These are phyloP conservation scores for Sebastes taczanowskii DNA, from an alignment of 2,797 vertebrate species.

Conservation along the genomic window DNA sequence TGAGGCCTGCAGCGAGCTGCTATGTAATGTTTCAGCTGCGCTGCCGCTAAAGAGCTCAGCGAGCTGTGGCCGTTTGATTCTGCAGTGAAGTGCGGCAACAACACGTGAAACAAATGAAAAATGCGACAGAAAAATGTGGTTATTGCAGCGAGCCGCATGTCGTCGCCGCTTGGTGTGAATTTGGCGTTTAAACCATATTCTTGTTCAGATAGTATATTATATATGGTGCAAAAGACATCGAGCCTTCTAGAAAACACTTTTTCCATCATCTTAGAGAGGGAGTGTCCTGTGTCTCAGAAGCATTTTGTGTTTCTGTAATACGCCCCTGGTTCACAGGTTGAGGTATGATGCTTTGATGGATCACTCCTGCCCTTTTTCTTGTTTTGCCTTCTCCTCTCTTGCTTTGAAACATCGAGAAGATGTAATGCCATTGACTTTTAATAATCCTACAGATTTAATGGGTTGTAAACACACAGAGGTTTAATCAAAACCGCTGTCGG, in stretches of 20 bases:
- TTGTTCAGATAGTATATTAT: background rate
- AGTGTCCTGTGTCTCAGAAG: constrained; percentile 5
- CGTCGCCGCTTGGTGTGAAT: no score
- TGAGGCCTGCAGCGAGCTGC: no score
- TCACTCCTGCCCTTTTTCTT: constrained; percentile 29
- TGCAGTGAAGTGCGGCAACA: no score
- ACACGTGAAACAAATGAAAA: no score
- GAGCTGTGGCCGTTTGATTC: no score
- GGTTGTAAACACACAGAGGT: constrained; percentile 56
- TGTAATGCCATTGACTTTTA: constrained; percentile 50
- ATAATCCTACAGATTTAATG: constrained; percentile 63
- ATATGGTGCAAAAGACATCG: background rate
- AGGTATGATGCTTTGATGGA: constrained; percentile 42
- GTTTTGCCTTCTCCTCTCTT: constrained; percentile 2
- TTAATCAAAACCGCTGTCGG: constrained; percentile 61
- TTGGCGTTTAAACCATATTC: background rate
- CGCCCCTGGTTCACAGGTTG: constrained; percentile 3
- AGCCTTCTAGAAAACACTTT: background rate
- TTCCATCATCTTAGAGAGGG: background rate
- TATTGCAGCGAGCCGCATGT: no score
- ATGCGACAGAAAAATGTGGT: no score
- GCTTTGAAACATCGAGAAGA: constrained; percentile 15
- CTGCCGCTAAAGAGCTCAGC: no score
- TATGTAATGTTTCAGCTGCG: no score
- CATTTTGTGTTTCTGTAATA: background rate